Evolutionary conservation across 2,113 vertebrate species (phyloP), one percentile per base, ranked within the genome.

Genomic region (Urocynchramus pylzowi): DNA sequence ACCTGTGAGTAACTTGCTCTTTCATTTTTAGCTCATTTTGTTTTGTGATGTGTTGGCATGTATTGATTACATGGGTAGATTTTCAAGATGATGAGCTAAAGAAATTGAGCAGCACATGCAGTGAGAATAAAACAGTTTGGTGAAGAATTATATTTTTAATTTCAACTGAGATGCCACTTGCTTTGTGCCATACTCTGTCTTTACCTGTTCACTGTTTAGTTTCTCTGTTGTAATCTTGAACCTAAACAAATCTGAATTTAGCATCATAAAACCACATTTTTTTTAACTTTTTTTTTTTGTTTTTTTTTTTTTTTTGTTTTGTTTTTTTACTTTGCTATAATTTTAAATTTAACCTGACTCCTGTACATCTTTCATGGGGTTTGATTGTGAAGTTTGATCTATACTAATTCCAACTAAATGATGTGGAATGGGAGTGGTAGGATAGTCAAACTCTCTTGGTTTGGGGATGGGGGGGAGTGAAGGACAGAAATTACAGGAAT

Each of bases 11-110:
- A 90, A 49, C 67, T 83, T 73, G 68, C 44, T 92, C 41, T 49
- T 83, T 83, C 93, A 73, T 96, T 96, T 95, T 92, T 74, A 92
- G 49, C 80, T 89, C 4, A 2, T 69, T 83, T 79, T 85, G 57
- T 80, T 93, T 83, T 80, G 41, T 93, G 86, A 69, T 92, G 45
- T 68, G 49, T 90, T 92, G 93, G 53, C 80, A 61, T 80, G 31
- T 84, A 92, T 94, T 86, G 80, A 81, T 92, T 92, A 57, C 45
- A 74, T 49, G 87, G 45, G 21, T 49, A 86, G 86, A 80, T 90
- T 69, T 93, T 83, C 56, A 80, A 44, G 50, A 86, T 42, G 59
- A 90, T 86, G 91, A 94, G 54, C 76, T 89, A 6, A 65, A 68
- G 68, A 69, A 81, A 57, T 47, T 56, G 91, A 97, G 64, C 71